Base-by-base conservation (phyloP, 1,140 invertebrate species). In the Philopotamus ludificatus region DNA sequence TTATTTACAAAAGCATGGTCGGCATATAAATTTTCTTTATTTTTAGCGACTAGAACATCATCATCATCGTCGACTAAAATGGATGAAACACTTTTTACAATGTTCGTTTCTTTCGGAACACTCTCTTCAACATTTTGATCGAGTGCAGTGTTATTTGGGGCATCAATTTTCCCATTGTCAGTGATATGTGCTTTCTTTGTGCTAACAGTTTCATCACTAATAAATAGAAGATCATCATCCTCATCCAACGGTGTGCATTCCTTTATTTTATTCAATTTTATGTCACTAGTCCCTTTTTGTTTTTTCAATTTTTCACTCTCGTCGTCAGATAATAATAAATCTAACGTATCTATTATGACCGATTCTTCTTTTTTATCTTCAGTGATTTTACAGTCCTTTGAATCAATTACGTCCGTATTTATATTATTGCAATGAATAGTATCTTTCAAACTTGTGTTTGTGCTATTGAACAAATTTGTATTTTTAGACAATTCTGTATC, bases 41-140 rank as follows among this genome's bases (percentile, higher is more conserved):
- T 50, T 22, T 22, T 22, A 20, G 21, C n/a, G 1, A n/a, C n/a
- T 2, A 12, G 9, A 25, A 1, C 15, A 39, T 41, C 25, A 57
- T 57, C 54, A 57, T 57, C 76, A 70, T 77, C 74, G 51, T 74
- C 73, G 3, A 65, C 74, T 55, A 79, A 59, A 62, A 74, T 75
- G n/a, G 68, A 67, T 34, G 76, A 54, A 55, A 68, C 73, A n/a
- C 72, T 71, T 26, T 73, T 73, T n/a, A n/a, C 12, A 68, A 15
- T 59, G 76, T 72, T 4, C 75, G 71, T 42, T n/a, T n/a, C 71
- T 18, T 20, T 50, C 3, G 20, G 16, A 41, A n/a, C 22, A 16
- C 10, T 55, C 21, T 54, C 18, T 65, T 15, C 20, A 57, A 49
- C 45, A 9, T 4, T 49, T 21, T 49, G 10, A 16, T 49, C 45